phyloP scores from a whole-genome alignment of 2,888 invertebrate genomes.

The Morpho deidamia region DNA sequence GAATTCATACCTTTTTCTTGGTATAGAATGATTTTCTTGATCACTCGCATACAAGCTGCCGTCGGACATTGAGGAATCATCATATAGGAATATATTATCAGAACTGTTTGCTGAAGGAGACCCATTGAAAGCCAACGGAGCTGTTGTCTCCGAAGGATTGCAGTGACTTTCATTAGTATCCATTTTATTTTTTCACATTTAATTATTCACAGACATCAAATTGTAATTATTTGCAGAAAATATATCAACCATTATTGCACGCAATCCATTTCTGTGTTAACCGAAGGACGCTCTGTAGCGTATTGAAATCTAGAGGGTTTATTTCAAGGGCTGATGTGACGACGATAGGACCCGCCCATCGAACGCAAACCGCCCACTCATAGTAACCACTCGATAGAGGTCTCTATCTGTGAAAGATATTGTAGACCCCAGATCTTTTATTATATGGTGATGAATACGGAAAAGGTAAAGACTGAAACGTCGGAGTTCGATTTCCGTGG shows the following conservation, averaged over 20 bases:
- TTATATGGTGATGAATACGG: background rate
- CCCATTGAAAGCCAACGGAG: slow-evolving; percentile 14
- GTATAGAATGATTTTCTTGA: slow-evolving; percentile 85
- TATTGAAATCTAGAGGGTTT: slow-evolving; percentile 30
- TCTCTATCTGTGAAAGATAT: background rate
- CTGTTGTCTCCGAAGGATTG: slow-evolving; percentile 21
- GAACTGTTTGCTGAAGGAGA: slow-evolving; percentile 37
- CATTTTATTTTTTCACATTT: slow-evolving; percentile 31
- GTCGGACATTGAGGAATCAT: slow-evolving; percentile 77
- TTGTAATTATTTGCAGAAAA: background rate
- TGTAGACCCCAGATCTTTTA: background rate
- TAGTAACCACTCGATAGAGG: slow-evolving; percentile 7
- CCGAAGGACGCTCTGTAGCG: slow-evolving; percentile 11
- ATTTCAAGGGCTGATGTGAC: slow-evolving; percentile 22
- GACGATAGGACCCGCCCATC: slow-evolving; percentile 22
- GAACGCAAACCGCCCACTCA: slow-evolving; percentile 32
- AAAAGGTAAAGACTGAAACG: too few relatives aligned
- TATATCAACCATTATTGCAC: slow-evolving; percentile 7
- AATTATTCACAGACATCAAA: slow-evolving; percentile 1
- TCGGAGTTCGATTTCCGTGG: background rate
- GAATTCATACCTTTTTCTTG: slow-evolving; percentile 56
- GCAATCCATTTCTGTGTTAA: slow-evolving; percentile 6
- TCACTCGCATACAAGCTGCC: slow-evolving; percentile 88
- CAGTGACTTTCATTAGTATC: slow-evolving; percentile 41
- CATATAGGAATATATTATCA: slow-evolving; percentile 83